Evolutionary conservation across 1,140 invertebrate species (phyloP).

Genomic region (Eulimnadia texana): DNA sequence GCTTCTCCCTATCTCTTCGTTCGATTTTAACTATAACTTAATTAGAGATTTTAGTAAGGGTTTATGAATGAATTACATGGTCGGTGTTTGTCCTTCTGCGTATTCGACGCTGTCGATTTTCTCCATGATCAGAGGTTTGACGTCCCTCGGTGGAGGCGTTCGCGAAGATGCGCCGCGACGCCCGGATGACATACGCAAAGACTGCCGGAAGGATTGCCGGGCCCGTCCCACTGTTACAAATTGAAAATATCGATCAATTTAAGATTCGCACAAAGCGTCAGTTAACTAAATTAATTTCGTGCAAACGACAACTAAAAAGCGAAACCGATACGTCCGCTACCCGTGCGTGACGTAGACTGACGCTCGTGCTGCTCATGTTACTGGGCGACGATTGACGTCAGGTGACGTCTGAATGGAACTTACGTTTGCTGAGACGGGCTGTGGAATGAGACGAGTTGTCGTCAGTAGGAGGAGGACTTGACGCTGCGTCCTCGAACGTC

Average conservation of each 20-base stretch:
- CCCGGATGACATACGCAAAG: slow-evolving; percentile 21
- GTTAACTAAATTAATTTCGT: neutral
- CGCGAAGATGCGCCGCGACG: neutral
- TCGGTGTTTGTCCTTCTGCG: no score
- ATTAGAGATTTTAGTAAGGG: no score
- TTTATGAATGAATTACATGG: no score
- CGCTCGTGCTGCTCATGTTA: no score
- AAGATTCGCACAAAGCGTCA: neutral
- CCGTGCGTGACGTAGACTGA: no score
- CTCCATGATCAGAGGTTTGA: neutral
- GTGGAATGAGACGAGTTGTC: neutral
- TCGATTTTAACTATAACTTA: no score
- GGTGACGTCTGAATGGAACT: neutral
- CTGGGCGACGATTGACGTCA: neutral
- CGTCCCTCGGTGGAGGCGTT: neutral
- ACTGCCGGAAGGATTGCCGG: slow-evolving; percentile 44
- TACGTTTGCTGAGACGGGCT: slow-evolving; percentile 12
- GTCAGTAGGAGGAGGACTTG: neutral
- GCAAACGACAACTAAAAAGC: no score
- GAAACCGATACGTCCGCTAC: no score
- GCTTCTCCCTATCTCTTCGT: no score
- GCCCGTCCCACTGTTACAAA: slow-evolving; percentile 42
- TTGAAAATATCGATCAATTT: neutral
- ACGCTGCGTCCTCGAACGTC: slow-evolving; percentile 54
- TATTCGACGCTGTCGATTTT: slow-evolving; percentile 12